Evolutionary conservation across 30 jellyfish, hydroid and myxozoan species (phyloP), one percentile per base, ranked within the genome.

Genomic region (Thelohanellus kitauei): DNA sequence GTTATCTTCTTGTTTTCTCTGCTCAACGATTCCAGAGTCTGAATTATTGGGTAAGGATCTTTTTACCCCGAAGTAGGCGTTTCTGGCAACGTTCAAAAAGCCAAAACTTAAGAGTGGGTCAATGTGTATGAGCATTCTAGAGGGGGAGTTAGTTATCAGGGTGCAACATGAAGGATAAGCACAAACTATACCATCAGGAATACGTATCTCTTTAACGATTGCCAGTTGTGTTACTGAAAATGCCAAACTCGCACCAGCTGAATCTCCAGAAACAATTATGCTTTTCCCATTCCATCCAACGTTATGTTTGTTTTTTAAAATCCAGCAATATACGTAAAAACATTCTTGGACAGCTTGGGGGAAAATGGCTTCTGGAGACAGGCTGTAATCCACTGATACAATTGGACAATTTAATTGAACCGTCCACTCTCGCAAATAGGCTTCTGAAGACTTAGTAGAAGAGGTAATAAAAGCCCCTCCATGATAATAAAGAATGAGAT

Each of bases 221-320:
- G 62, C 66, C 34, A 56, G 57, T 19, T 63, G 43, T 4, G 85
- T 32, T 21, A 80, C 40, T 11, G 84, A 85, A 0, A 67, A 75
- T 34, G 65, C 71, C 24, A 80, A 48, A 39, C 65, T 80, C 10
- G 61, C 89, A 78, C 98, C 98, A 21, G 98, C 98, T 11, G 98
- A 80, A 41, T 80, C 98, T 3, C 98, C 98, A 21, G 75, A 67
- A 24, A 80, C 41, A 27, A 66, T 48, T 14, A 80, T 47, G 20
- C 57, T 54, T 21, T 65, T 87, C 2, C 66, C 89, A 17, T 75
- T 57, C 34, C 84, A 22, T 1, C 98, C 98, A 23, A 80, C 73
- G 13, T 39, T 21, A 33, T 46, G 47, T 20, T 66, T 31, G 52
- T 80, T 80, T 14, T 50, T 13, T 1, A 80, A 40, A 22, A 87